Percentiles rank a stretch among this genome's conserved stretches.
phyloP scores from a whole-genome alignment of 2,113 vertebrate genomes.

The Rhegmatorhina hoffmannsi region DNA sequence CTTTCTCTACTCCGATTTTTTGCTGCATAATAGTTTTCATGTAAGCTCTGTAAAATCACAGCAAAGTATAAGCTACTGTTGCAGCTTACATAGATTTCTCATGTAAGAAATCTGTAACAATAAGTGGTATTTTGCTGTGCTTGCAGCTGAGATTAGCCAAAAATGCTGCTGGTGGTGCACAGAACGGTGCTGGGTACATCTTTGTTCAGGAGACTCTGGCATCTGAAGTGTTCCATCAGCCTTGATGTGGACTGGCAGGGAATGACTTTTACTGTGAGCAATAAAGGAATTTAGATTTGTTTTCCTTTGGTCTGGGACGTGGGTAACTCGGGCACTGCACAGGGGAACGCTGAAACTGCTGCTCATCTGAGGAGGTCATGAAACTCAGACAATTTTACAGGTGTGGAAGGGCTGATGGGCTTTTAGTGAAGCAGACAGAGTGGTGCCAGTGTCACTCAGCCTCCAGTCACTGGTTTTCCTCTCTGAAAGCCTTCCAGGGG shows the following conservation, averaged over 20 bases:
- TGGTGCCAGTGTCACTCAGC: neutral
- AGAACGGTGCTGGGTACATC: neutral
- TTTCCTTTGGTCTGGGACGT: neutral
- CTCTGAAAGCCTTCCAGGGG: neutral
- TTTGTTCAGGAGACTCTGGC: neutral
- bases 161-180: neutral
- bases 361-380: accelerated
- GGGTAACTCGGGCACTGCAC: neutral
- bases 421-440: neutral
- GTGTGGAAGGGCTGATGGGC: neutral
- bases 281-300: neutral
- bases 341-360: neutral
- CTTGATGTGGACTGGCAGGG: neutral
- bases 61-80: neutral
- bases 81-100: neutral
- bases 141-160: neutral
- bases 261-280: neutral
- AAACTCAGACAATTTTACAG: neutral
- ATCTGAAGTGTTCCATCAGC: neutral
- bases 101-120: neutral
- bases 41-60: neutral
- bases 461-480: neutral
- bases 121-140: neutral
- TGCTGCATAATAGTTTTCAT: neutral
- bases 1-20: neutral